Evolutionary conservation across 2,113 vertebrate genomes (phyloP).

Genomic region (Girardinichthys multiradiatus): DNA sequence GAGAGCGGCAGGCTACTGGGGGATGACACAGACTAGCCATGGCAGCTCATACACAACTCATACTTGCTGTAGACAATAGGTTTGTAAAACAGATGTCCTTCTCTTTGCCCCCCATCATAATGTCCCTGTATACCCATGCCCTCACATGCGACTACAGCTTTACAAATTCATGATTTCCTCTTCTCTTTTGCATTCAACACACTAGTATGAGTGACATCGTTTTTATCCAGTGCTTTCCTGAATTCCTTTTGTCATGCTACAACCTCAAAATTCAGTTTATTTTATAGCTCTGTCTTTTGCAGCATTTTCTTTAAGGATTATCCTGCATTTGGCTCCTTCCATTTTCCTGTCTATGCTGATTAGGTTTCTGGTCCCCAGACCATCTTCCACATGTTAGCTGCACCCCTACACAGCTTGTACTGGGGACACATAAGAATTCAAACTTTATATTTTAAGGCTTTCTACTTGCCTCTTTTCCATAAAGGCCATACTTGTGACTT

Average conservation of each 20-base stretch:
- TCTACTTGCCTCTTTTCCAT: too few species aligned
- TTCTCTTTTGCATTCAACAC: neutral
- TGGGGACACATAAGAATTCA: neutral
- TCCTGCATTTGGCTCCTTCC: too few species aligned
- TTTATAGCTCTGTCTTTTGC: too few species aligned
- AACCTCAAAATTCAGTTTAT: too few species aligned
- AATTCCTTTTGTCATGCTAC: too few species aligned
- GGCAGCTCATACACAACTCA: conserved; percentile 54
- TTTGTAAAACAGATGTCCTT: conserved; percentile 56
- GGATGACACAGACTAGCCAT: conserved; percentile 82
- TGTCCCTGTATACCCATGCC: neutral
- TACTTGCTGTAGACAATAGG: conserved; percentile 76
- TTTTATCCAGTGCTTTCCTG: too few species aligned
- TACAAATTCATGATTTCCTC: neutral
- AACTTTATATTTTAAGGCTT: too few species aligned
- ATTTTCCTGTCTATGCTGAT: neutral
- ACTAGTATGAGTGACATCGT: neutral
- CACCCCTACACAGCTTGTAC: neutral
- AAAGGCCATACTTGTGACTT: too few species aligned
- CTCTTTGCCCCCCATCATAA: neutral
- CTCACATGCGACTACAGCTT: neutral
- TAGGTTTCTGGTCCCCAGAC: neutral
- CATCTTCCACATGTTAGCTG: neutral
- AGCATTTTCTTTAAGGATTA: too few species aligned
- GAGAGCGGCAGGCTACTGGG: conserved; percentile 93